phyloP scores from a whole-genome alignment of 2,888 invertebrate genomes.

The Cryptus viduatorius region DNA sequence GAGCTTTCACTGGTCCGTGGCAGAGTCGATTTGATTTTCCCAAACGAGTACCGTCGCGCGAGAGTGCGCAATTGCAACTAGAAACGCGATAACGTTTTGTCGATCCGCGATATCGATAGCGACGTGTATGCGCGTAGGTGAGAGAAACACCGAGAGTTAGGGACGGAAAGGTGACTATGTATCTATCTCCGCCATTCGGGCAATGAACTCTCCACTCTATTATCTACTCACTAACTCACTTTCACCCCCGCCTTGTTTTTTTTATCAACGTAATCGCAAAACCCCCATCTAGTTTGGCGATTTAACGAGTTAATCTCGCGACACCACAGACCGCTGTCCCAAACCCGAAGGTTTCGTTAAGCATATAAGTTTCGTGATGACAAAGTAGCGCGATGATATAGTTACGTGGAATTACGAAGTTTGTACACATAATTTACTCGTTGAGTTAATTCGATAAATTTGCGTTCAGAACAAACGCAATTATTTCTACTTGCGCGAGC shows the following conservation, averaged over 20 bases:
- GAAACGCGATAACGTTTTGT: constrained; percentile 62
- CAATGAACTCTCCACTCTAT: constrained; percentile 6
- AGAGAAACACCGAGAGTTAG: not conserved
- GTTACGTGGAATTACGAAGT: not conserved
- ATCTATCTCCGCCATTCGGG: constrained; percentile 6
- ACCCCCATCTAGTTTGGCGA: not conserved
- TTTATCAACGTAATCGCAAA: not conserved
- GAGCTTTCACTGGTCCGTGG: constrained; percentile 35
- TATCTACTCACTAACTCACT: constrained; percentile 21
- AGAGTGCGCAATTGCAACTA: constrained; percentile 46
- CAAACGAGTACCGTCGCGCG: constrained; percentile 49
- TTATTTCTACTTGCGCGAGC: not conserved
- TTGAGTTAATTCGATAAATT: not conserved
- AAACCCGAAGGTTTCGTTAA: not conserved
- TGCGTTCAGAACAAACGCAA: not conserved
- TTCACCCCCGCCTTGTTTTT: not conserved
- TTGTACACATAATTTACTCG: not conserved
- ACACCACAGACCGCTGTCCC: not conserved
- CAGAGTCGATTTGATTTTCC: constrained; percentile 58
- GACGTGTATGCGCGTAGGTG: constrained; percentile 14
- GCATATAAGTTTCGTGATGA: not conserved
- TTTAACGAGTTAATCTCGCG: not conserved
- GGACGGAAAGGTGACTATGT: constrained; percentile 2
- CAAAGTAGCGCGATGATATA: not conserved
- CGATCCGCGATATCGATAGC: constrained; percentile 26